A percentile compares a stretch with the other conserved stretches of the same genome.
phyloP scores from a whole-genome alignment of 2,888 invertebrate species.

The Zhuqinia jingwanae region DNA sequence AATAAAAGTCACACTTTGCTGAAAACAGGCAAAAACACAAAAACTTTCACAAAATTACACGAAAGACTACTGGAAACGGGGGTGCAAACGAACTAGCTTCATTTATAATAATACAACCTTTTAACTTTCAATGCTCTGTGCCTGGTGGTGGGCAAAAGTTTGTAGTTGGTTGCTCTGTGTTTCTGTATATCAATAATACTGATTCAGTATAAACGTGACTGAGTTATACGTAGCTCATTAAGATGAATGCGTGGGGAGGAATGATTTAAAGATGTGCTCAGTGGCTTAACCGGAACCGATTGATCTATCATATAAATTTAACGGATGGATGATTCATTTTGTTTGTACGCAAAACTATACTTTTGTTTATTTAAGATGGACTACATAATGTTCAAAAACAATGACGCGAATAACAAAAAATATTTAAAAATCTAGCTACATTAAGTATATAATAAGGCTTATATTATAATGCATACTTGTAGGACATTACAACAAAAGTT shows the following conservation, averaged over 20 bases:
- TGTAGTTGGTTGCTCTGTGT: not conserved
- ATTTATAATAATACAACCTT: too few relatives aligned
- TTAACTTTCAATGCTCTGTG: too few relatives aligned
- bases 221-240: slow-evolving; percentile 18
- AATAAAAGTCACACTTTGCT: not conserved
- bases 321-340: not conserved
- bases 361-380: slow-evolving; percentile 43
- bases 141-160: too few relatives aligned
- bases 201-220: slow-evolving; percentile 2
- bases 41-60: not conserved
- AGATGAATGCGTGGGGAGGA: slow-evolving; percentile 19
- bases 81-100: too few relatives aligned
- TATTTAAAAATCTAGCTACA: slow-evolving; percentile 56
- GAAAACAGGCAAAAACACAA: not conserved
- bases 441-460: slow-evolving; percentile 1
- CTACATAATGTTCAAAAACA: slow-evolving; percentile 1
- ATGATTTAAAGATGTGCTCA: not conserved
- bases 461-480: not conserved
- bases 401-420: slow-evolving; percentile 62
- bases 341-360: slow-evolving; percentile 57
- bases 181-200: not conserved
- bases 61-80: too few relatives aligned
- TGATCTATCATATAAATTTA: slow-evolving; percentile 2
- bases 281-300: slow-evolving; percentile 26
- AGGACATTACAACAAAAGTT: not conserved